phyloP scores from a whole-genome alignment of 2,797 vertebrate genomes.

The Buphagus erythrorhynchus region DNA sequence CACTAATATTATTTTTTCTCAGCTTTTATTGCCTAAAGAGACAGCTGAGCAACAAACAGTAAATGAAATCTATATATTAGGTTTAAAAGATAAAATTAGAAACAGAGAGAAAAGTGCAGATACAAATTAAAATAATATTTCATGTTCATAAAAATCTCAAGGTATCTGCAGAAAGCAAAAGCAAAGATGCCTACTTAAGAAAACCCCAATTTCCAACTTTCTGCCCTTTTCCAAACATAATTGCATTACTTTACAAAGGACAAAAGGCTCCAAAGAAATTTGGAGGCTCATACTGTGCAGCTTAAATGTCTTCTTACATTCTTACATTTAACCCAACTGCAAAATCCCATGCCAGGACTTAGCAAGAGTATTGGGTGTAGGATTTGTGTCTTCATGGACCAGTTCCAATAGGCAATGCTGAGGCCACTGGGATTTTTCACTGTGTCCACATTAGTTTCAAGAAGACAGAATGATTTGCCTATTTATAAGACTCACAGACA shows the following conservation, averaged over 20 bases:
- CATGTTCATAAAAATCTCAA: background rate
- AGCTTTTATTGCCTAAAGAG: background rate
- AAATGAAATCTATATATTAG: constrained; percentile 29
- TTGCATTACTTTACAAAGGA: background rate
- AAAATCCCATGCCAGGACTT: background rate
- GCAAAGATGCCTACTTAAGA: background rate
- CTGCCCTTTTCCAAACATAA: background rate
- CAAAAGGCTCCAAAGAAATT: background rate
- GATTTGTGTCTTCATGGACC: background rate
- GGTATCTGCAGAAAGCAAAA: background rate
- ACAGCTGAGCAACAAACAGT: background rate
- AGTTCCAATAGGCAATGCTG: background rate
- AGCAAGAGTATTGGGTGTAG: background rate
- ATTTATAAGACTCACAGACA: background rate
- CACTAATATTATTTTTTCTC: background rate
- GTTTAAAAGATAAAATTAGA: constrained; percentile 7
- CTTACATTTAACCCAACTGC: background rate
- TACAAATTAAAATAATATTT: constrained; percentile 37
- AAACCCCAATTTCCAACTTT: background rate
- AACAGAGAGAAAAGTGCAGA: background rate
- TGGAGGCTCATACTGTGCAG: background rate
- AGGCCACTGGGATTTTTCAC: background rate
- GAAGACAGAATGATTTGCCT: background rate
- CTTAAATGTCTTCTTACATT: background rate
- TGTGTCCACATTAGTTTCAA: background rate